phyloP scores from a whole-genome alignment of 1,140 invertebrate genomes.

The Tyrophagus putrescentiae region DNA sequence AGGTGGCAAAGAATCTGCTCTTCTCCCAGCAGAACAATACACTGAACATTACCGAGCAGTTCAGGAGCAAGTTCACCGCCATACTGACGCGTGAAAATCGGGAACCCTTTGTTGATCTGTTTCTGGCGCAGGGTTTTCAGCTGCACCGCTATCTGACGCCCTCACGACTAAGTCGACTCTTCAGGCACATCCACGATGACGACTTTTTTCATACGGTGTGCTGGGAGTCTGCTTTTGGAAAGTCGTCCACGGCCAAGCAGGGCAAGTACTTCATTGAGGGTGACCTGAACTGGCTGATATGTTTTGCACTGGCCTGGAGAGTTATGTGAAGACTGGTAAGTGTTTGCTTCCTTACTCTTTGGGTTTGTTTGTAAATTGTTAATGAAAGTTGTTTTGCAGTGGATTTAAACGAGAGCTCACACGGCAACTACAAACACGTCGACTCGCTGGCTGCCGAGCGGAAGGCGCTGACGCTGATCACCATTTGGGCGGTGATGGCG shows the following conservation, averaged over 20 bases:
- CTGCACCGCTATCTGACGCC: conserved; percentile 34
- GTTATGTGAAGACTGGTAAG: conserved; percentile 32
- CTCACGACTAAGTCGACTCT: conserved; percentile 32
- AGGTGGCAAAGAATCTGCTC: conserved; percentile 34
- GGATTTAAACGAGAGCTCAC: conserved; percentile 32
- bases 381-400: too few species aligned
- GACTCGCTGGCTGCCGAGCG: conserved; percentile 33
- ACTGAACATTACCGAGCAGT: conserved; percentile 29
- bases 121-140: conserved; percentile 34
- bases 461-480: conserved; percentile 28
- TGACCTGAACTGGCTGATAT: conserved; percentile 30
- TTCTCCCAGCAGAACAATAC: conserved; percentile 33
- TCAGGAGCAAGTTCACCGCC: conserved; percentile 35
- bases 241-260: conserved; percentile 21
- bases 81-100: conserved; percentile 33
- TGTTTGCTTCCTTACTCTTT: background rate
- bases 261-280: conserved; percentile 28
- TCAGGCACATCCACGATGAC: conserved; percentile 33
- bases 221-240: conserved; percentile 34
- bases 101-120: conserved; percentile 37
- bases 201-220: conserved; percentile 36
- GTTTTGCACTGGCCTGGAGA: conserved; percentile 30
- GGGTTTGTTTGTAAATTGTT: background rate
- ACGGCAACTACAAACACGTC: conserved; percentile 28
- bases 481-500: conserved; percentile 34